phyloP scores from a whole-genome alignment of 2,113 vertebrate genomes.

The Okapia johnstoni region DNA sequence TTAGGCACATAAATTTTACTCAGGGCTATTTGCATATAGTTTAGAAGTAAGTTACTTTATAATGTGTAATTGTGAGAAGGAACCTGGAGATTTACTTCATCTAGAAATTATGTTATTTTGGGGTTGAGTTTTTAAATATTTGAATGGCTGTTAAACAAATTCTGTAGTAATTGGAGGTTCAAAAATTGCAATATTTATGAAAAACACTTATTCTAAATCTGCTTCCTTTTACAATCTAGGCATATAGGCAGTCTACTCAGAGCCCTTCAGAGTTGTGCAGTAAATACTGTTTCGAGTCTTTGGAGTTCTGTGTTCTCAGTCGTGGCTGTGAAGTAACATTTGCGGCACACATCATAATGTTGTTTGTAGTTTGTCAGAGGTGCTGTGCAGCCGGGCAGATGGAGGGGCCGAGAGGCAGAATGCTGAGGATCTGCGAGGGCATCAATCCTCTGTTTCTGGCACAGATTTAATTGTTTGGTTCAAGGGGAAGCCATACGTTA shows the following conservation, averaged over 20 bases:
- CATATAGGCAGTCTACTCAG: fast-evolving
- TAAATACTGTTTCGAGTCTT: fast-evolving
- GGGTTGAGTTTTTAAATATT: neutral
- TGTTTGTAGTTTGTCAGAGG: neutral
- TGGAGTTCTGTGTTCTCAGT: neutral
- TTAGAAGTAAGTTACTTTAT: neutral
- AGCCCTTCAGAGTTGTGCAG: neutral
- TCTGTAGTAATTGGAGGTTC: neutral
- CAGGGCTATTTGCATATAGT: neutral
- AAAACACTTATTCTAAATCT: neutral
- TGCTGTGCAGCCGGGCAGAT: neutral
- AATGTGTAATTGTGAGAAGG: neutral
- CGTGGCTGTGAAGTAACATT: neutral
- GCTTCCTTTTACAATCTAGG: too few species aligned
- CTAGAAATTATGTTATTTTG: neutral
- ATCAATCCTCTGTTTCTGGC: neutral
- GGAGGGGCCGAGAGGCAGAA: neutral
- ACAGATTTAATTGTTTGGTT: neutral
- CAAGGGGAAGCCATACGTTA: neutral
- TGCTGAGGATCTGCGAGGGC: neutral
- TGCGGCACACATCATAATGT: neutral
- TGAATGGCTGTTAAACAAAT: neutral
- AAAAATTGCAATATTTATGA: neutral
- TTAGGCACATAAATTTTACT: neutral
- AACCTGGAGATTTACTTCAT: neutral